Evolutionary conservation across 30 jellyfish, hydroid and myxozoan species (phyloP).

Genomic region (Rhopilema esculentum): DNA sequence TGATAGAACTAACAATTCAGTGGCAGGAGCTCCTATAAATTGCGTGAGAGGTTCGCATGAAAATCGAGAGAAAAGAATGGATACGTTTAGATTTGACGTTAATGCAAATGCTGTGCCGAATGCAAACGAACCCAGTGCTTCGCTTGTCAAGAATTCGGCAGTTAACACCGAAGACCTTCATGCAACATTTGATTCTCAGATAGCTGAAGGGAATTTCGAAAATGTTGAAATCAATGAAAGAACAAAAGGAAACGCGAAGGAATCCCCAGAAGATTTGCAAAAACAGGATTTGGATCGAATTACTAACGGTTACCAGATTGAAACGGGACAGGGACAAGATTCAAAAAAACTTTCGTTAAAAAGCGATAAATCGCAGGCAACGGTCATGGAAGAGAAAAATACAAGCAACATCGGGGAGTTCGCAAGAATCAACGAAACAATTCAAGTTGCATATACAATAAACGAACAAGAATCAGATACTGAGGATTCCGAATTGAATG

Average conservation of each 20-base stretch:
- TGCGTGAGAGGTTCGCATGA: neutral
- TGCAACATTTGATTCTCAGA: neutral
- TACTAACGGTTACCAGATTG: neutral
- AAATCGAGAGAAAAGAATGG: neutral
- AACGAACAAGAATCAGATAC: neutral
- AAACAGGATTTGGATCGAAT: neutral
- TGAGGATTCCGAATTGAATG: neutral
- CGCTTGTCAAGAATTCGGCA: neutral
- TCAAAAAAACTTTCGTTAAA: neutral
- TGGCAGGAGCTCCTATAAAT: neutral
- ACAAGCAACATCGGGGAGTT: neutral
- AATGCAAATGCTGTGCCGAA: neutral
- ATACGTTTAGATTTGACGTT: neutral
- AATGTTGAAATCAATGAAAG: neutral
- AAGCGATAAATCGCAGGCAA: neutral
- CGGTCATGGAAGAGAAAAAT: neutral
- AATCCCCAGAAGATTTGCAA: neutral
- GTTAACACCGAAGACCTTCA: neutral
- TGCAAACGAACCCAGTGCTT: neutral
- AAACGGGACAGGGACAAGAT: neutral
- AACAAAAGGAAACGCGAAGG: neutral
- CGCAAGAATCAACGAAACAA: neutral
- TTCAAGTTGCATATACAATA: neutral
- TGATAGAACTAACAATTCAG: neutral
- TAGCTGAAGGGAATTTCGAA: neutral